These are phyloP conservation scores for Drosophila nebulosa DNA, from an alignment of 1,140 invertebrate genomes.

Conservation along the genomic window DNA sequence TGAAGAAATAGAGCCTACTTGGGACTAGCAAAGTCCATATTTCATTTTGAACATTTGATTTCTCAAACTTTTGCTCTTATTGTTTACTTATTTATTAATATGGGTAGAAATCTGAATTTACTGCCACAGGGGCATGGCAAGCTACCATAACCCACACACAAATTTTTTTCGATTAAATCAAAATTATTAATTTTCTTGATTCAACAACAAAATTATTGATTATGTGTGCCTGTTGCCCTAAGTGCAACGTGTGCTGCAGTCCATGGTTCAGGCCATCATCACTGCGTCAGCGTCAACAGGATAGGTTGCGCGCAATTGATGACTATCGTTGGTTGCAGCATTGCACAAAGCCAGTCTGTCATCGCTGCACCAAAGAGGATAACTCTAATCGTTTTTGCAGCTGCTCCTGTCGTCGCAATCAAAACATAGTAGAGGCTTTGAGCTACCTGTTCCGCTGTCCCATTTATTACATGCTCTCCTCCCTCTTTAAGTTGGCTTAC, in stretches of 20 bases:
- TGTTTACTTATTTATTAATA: too few species aligned
- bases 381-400: background rate
- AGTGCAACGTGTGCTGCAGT: background rate
- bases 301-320: background rate
- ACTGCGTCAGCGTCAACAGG: background rate
- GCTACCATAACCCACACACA: background rate
- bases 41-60: background rate
- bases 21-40: background rate
- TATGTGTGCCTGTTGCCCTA: slow-evolving; percentile 3
- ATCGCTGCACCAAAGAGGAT: background rate
- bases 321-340: slow-evolving; percentile 16
- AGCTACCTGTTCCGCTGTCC: slow-evolving; percentile 32
- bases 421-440: slow-evolving; percentile 46
- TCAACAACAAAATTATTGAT: slow-evolving; percentile 24
- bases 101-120: background rate
- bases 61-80: too few species aligned
- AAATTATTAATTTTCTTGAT: slow-evolving; percentile 4
- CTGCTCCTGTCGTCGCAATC: slow-evolving; percentile 28
- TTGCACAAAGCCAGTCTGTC: background rate
- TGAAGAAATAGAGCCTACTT: background rate
- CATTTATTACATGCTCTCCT: slow-evolving; percentile 23
- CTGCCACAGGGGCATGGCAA: background rate
- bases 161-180: background rate
- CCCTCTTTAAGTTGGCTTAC: slow-evolving; percentile 36
- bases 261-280: background rate